A percentile compares a stretch with the other conserved stretches of the same genome.
Conservation (phyloP, 2,888 invertebrate genomes). For the Platycheirus rosarum region DNA sequence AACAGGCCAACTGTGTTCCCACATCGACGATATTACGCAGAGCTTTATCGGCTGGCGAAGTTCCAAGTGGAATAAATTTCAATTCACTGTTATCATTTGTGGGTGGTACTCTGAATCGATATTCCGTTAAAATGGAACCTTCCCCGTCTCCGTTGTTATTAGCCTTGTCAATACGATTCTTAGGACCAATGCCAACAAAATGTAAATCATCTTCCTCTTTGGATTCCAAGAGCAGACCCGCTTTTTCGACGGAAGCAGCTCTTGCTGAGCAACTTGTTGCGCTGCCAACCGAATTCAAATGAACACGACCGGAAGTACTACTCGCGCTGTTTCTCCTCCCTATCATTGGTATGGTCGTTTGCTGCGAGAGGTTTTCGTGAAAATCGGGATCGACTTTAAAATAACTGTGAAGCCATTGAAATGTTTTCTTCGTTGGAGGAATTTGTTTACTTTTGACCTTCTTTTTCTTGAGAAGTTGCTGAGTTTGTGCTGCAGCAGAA, state of each 20-base stretch:
- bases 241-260: constrained; percentile 54
- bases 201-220: constrained; percentile 40
- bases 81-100: background rate
- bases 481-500: constrained; percentile 24
- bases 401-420: constrained; percentile 77
- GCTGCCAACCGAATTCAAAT: constrained; percentile 64
- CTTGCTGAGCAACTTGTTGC: constrained; percentile 37
- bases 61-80: constrained; percentile 21
- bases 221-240: constrained; percentile 15
- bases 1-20: constrained; percentile 37
- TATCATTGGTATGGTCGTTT: constrained; percentile 76
- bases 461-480: constrained; percentile 53
- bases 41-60: constrained; percentile 51
- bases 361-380: constrained; percentile 78
- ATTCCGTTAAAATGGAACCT: constrained; percentile 22
- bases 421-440: constrained; percentile 72
- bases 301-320: constrained; percentile 75
- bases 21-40: constrained; percentile 54
- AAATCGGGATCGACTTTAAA: constrained; percentile 79
- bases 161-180: constrained; percentile 19
- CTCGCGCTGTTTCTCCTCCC: constrained; percentile 76
- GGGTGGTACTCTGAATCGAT: constrained; percentile 27
- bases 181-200: constrained; percentile 25
- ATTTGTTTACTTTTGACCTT: constrained; percentile 63
- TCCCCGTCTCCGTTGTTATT: background rate